Conservation (phyloP, 1,140 invertebrate genomes). For the Kradibia gibbosae region DNA sequence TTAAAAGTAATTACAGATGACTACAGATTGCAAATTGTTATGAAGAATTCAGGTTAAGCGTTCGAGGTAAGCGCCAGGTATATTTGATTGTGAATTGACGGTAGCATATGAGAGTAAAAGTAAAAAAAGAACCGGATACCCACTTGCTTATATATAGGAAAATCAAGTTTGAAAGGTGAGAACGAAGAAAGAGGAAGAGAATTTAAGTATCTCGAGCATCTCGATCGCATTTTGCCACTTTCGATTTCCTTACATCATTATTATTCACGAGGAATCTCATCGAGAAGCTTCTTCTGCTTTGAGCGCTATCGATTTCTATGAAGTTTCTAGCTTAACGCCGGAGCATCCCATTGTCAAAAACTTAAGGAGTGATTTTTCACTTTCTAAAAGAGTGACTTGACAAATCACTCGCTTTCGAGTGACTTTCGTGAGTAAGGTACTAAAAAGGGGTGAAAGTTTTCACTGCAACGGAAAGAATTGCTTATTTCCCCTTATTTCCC, state of each 20-base stretch:
- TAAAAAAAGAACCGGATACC: slow-evolving; percentile 8
- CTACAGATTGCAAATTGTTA: background rate
- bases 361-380: background rate
- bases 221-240: slow-evolving; percentile 5
- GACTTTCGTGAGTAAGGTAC: background rate
- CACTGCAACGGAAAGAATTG: background rate
- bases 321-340: background rate
- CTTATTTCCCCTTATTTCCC: background rate
- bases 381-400: background rate
- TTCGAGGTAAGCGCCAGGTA: background rate
- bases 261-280: slow-evolving; percentile 8
- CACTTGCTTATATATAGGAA: background rate
- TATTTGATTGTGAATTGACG: background rate
- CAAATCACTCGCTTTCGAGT: slow-evolving; percentile 2
- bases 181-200: slow-evolving; percentile 11
- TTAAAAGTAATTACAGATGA: background rate
- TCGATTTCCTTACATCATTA: slow-evolving; percentile 12
- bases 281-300: background rate
- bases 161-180: slow-evolving; percentile 23
- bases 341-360: background rate
- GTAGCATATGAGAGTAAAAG: slow-evolving; percentile 2
- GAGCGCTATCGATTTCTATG: slow-evolving; percentile 2
- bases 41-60: background rate
- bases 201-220: slow-evolving; percentile 13
- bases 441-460: slow-evolving; percentile 1